Evolutionary conservation across 2,113 vertebrate genomes (phyloP).

Genomic region (Tringa solitaria): DNA sequence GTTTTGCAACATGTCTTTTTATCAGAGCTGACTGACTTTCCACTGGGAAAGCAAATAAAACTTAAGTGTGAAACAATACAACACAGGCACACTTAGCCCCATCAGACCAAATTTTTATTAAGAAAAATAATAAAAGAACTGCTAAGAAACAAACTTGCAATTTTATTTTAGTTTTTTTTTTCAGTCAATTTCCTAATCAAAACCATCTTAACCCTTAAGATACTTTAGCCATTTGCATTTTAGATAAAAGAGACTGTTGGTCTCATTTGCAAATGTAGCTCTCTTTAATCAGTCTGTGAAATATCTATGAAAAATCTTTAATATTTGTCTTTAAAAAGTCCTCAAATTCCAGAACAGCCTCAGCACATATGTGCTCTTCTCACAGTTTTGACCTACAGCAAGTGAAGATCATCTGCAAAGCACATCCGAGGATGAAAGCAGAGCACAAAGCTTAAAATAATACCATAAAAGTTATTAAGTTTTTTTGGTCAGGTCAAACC

Average conservation of each 20-base stretch:
- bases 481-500: accelerated
- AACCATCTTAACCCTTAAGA: background rate
- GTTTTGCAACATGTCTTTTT: background rate
- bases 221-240: background rate
- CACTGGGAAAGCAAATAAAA: background rate
- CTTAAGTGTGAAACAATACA: background rate
- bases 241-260: background rate
- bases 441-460: background rate
- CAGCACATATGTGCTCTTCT: background rate
- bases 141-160: background rate
- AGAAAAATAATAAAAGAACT: background rate
- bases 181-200: background rate
- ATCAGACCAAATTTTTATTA: background rate
- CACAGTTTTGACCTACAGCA: background rate
- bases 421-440: background rate
- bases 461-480: background rate
- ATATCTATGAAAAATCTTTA: background rate
- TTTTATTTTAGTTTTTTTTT: background rate
- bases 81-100: background rate
- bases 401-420: background rate
- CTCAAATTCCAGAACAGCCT: background rate
- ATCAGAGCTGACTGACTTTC: background rate
- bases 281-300: background rate
- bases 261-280: background rate
- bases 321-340: background rate